These are phyloP conservation scores for Rhyacophila evoluta DNA, from an alignment of 2,888 invertebrate genomes.

Conservation along the genomic window DNA sequence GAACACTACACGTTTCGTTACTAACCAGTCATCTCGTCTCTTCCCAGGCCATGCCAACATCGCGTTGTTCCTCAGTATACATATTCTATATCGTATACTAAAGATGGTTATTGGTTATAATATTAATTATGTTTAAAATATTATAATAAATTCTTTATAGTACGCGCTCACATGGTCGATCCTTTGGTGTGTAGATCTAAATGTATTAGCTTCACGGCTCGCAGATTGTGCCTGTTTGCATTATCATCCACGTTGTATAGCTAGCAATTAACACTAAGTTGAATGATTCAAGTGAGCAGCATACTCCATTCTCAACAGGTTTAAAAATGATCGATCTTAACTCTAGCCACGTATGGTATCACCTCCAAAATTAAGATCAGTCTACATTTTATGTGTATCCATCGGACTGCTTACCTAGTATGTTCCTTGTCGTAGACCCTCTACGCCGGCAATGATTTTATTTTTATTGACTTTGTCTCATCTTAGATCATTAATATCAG, in stretches of 20 bases:
- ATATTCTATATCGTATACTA: no score
- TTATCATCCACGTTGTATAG: background rate
- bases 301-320: background rate
- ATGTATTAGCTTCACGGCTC: background rate
- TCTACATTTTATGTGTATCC: background rate
- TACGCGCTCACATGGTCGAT: background rate
- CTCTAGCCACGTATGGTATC: background rate
- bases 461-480: no score
- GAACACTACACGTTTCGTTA: no score
- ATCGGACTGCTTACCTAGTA: background rate
- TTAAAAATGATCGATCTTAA: background rate
- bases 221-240: background rate
- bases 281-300: background rate
- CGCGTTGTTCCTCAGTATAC: no score
- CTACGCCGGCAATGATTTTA: no score
- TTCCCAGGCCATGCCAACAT: no score
- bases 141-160: no score
- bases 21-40: no score
- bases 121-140: no score
- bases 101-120: no score
- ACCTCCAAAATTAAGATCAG: background rate
- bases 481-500: no score
- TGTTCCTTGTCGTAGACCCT: background rate
- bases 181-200: background rate
- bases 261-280: background rate